Percentiles rank a stretch among this genome's conserved stretches.
These are phyloP conservation scores for Leucophora obtusa DNA, from an alignment of 2,888 invertebrate species.

Conservation along the genomic window DNA sequence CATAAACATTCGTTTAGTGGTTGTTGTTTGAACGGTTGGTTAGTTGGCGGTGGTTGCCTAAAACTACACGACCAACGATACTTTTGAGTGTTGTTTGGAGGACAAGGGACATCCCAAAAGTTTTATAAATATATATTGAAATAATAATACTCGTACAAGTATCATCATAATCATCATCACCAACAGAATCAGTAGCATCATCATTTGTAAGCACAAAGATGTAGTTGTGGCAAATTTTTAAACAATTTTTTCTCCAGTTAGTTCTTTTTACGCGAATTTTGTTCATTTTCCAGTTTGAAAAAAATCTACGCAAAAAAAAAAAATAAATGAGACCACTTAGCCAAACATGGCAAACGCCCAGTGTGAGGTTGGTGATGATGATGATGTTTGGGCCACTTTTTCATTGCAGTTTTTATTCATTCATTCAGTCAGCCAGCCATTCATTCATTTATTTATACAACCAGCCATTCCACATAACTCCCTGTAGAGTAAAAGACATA, in stretches of 20 bases:
- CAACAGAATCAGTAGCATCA: background rate
- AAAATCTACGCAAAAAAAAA: slow-evolving; percentile 26
- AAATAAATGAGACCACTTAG: slow-evolving; percentile 64
- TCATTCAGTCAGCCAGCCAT: slow-evolving; percentile 28
- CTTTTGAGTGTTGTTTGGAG: slow-evolving; percentile 42
- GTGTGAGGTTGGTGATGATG: slow-evolving; percentile 48
- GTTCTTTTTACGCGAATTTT: slow-evolving; percentile 36
- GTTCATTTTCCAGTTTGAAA: slow-evolving; percentile 38
- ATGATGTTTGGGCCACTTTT: slow-evolving; percentile 44
- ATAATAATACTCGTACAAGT: slow-evolving; percentile 3
- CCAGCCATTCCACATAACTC: slow-evolving; percentile 36
- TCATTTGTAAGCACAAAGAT: background rate
- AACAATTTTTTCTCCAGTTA: slow-evolving; percentile 9
- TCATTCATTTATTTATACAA: slow-evolving; percentile 32
- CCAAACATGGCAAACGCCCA: slow-evolving; percentile 59
- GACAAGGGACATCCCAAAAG: slow-evolving; percentile 37
- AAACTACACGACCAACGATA: background rate
- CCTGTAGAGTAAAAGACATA: slow-evolving; percentile 31
- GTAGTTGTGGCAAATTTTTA: slow-evolving; percentile 4
- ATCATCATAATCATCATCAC: slow-evolving; percentile 25
- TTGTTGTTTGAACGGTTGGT: slow-evolving; percentile 54
- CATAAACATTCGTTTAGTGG: slow-evolving; percentile 64
- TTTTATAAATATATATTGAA: slow-evolving; percentile 14
- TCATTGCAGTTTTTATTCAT: slow-evolving; percentile 34
- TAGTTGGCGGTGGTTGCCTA: slow-evolving; percentile 29